Base-by-base conservation (phyloP, 37 sponge, comb jelly and placozoan species). In the Mnemiopsis leidyi region DNA sequence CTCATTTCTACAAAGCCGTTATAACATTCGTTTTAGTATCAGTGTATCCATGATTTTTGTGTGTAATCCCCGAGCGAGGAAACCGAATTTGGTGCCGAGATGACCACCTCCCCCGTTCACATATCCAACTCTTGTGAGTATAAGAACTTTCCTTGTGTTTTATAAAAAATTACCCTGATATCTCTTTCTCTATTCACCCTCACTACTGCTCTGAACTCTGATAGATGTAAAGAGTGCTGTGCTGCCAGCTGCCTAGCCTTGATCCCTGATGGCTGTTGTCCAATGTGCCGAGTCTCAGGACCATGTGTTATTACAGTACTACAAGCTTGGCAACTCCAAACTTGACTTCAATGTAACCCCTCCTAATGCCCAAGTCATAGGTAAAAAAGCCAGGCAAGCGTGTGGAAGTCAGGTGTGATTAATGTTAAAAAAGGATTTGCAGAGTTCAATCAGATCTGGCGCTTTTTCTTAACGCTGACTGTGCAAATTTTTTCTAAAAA, bases 311-410 rank as follows among this genome's bases (percentile, higher is more conserved):
- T 33, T 79, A 7, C 82, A 79, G 37, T 79, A 79, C 37, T 79
- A 79, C 82, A 79, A 79, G 29, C 82, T 36, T 20, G 29, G 30
- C 13, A 79, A 32, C 82, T 9, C 1, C 9, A 35, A 36, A 33
- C 82, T 29, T 20, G 1, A 2, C 23, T 79, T 36, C 82, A 32
- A 79, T 79, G 29, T 32, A 1, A 18, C 37, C 0, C 82, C 82
- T 34, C 82, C 82, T 3, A 13, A 32, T 16, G 1, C 35, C 21
- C 82, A 79, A 29, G 21, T 34, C 2, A 34, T 79, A 79, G 82
- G 82, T 79, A 79, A 79, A 71, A 71, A 71, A 71, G n/a, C n/a
- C n/a, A n/a, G n/a, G n/a, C n/a, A n/a, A 67, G 13, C 68, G 68
- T n/a, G n/a, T n/a, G n/a, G n/a, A n/a, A n/a, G n/a, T n/a, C n/a